Evolutionary conservation across 2,888 invertebrate genomes (phyloP).

Genomic region (Drosophila mercatorum): DNA sequence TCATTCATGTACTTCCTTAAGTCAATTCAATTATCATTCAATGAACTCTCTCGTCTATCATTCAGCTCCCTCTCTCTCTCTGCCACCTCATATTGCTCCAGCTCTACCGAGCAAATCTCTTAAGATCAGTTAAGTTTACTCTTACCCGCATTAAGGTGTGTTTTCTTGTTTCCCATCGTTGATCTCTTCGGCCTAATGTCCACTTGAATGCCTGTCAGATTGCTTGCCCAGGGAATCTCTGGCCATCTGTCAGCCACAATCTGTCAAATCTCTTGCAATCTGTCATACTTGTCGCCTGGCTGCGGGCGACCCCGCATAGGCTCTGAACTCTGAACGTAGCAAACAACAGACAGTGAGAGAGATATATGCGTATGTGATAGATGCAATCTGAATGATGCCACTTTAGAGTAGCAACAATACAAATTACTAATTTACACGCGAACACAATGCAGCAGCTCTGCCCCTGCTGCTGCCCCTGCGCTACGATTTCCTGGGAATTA

Average conservation of each 20-base stretch:
- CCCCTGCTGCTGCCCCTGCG: too few species aligned
- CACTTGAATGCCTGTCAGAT: not conserved
- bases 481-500: slow-evolving; percentile 33
- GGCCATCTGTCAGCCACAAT: slow-evolving; percentile 9
- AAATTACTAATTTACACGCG: slow-evolving; percentile 74
- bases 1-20: too few species aligned
- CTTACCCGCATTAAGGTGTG: not conserved
- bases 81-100: not conserved
- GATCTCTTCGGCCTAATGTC: not conserved
- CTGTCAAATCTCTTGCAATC: slow-evolving; percentile 1
- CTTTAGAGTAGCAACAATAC: slow-evolving; percentile 43
- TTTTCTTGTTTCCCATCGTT: not conserved
- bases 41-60: not conserved
- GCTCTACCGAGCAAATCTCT: not conserved
- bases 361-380: slow-evolving; percentile 7
- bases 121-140: not conserved
- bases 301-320: slow-evolving; percentile 18
- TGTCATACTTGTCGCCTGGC: slow-evolving; percentile 34
- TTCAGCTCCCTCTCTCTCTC: not conserved
- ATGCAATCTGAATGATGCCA: slow-evolving; percentile 46
- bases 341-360: not conserved
- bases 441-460: slow-evolving; percentile 24
- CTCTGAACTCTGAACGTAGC: not conserved
- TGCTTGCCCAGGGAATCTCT: not conserved
- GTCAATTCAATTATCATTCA: too few species aligned